A percentile compares a stretch with the other conserved stretches of the same genome.
Conservation (phyloP, 2,888 invertebrate species). For the Lepidochrysops patricia region DNA sequence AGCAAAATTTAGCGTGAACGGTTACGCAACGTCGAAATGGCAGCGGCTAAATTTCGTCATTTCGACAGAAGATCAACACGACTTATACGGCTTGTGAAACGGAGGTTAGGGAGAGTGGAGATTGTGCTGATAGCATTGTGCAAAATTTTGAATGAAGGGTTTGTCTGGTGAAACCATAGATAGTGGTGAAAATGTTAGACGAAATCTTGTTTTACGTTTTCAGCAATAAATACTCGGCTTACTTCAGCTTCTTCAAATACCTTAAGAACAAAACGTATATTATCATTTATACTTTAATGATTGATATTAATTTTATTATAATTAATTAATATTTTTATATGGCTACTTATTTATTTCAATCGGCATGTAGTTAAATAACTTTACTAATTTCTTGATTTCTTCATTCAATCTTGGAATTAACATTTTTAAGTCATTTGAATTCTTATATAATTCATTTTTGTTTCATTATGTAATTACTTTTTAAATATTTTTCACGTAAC, state of each 20-base stretch:
- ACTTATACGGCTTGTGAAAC: slow-evolving; percentile 52
- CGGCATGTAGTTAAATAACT: no score
- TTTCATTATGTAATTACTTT: not conserved
- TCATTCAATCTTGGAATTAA: not conserved
- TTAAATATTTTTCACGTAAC: not conserved
- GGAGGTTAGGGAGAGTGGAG: slow-evolving; percentile 15
- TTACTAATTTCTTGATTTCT: not conserved
- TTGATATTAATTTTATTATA: no score
- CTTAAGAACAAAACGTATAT: no score
- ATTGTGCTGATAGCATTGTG: slow-evolving; percentile 4
- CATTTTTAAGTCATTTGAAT: slow-evolving; percentile 1
- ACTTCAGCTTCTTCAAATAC: no score
- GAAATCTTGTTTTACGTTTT: not conserved
- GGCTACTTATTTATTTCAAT: no score
- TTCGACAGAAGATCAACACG: slow-evolving; percentile 57
- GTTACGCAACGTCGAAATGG: slow-evolving; percentile 67
- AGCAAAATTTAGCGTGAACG: slow-evolving; percentile 70
- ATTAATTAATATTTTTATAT: no score
- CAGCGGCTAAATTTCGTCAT: slow-evolving; percentile 71
- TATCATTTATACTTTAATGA: no score
- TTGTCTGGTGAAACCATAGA: not conserved
- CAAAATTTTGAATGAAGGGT: not conserved
- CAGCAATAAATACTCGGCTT: no score
- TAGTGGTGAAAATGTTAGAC: no score
- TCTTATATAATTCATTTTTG: not conserved